Percentiles rank a stretch among this genome's conserved stretches.
These are phyloP conservation scores for Triplophysa siluroides DNA, from an alignment of 2,113 vertebrate genomes.

Conservation along the genomic window DNA sequence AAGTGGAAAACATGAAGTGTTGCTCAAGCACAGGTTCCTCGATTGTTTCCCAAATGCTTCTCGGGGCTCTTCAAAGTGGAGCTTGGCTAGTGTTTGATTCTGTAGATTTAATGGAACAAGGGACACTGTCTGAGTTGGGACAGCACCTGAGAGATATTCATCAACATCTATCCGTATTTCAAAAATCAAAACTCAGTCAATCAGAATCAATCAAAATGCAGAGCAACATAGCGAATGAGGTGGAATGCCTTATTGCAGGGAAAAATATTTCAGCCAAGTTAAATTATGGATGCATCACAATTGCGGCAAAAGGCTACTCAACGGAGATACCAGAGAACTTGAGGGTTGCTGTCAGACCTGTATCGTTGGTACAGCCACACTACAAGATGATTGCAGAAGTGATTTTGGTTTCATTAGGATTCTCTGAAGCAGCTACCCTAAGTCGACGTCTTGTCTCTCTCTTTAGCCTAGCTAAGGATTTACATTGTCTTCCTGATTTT, in stretches of 20 bases:
- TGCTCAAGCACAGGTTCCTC: constrained; percentile 52
- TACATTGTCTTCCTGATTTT: constrained; percentile 62
- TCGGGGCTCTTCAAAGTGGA: constrained; percentile 79
- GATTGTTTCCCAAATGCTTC: constrained; percentile 72
- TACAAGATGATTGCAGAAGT: constrained; percentile 74
- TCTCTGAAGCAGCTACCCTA: constrained; percentile 71
- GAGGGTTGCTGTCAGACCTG: constrained; percentile 71
- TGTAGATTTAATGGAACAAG: constrained; percentile 67
- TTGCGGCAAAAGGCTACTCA: constrained; percentile 54
- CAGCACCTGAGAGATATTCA: constrained; percentile 75
- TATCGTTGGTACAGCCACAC: constrained; percentile 74
- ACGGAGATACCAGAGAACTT: constrained; percentile 71
- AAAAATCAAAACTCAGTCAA: constrained; percentile 7
- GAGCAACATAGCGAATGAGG: constrained; percentile 28
- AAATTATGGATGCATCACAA: constrained; percentile 77
- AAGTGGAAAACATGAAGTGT: constrained; percentile 75
- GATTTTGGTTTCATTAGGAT: constrained; percentile 75
- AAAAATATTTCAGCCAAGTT: constrained; percentile 62
- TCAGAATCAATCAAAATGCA: background rate
- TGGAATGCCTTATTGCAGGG: constrained; percentile 64
- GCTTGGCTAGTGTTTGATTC: constrained; percentile 79
- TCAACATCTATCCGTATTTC: constrained; percentile 62
- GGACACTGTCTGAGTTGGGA: constrained; percentile 71
- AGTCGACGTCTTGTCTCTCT: constrained; percentile 73
- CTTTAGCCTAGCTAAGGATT: constrained; percentile 71